Evolutionary conservation across 2,888 invertebrate genomes (phyloP).

Genomic region (Sarcophaga rosellei): DNA sequence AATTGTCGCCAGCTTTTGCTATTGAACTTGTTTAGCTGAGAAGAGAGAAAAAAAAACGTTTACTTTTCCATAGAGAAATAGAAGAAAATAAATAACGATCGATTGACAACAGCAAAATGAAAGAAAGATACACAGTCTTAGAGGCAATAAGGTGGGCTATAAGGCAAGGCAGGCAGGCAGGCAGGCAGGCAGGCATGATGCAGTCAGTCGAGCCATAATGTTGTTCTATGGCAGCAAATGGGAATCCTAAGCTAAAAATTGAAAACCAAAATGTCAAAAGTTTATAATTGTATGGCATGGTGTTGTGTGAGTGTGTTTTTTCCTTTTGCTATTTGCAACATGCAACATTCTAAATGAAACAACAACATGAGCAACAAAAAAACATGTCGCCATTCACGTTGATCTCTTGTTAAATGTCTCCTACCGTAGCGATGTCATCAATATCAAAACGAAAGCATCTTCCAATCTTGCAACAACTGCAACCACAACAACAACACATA

Average conservation of each 20-base stretch:
- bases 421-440: constrained; percentile 71
- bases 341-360: constrained; percentile 69
- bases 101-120: constrained; percentile 62
- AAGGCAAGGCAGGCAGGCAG: too few relatives aligned
- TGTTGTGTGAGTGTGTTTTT: background rate
- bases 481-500: constrained; percentile 17
- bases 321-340: constrained; percentile 63
- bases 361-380: constrained; percentile 43
- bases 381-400: constrained; percentile 71
- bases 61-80: constrained; percentile 58
- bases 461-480: constrained; percentile 25
- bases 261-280: constrained; percentile 63
- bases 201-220: too few relatives aligned
- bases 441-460: constrained; percentile 71
- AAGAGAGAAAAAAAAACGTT: constrained; percentile 24
- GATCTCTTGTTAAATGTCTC: constrained; percentile 71
- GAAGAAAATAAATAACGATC: constrained; percentile 63
- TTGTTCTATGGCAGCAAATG: too few relatives aligned
- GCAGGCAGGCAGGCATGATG: too few relatives aligned
- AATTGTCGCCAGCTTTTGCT: constrained; percentile 65
- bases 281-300: constrained; percentile 59
- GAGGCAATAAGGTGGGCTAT: too few relatives aligned
- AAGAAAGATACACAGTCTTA: background rate
- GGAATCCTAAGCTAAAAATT: constrained; percentile 39
- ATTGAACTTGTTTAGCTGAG: constrained; percentile 64